Conservation (phyloP, 1,140 invertebrate species). For the Lerema accius region DNA sequence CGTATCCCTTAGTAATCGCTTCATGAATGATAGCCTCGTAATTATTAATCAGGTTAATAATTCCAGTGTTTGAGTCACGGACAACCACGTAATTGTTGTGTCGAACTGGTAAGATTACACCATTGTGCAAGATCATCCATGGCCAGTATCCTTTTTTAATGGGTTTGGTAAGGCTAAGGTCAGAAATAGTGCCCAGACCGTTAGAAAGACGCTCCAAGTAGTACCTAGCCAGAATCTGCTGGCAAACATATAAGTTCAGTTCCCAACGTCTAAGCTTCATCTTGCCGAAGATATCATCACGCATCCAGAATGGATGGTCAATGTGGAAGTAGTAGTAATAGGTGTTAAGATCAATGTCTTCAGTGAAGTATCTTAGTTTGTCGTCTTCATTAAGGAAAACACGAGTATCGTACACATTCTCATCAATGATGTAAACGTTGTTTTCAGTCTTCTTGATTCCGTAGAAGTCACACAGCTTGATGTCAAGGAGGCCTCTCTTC, state of each 20-base stretch:
- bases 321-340: conserved; percentile 88
- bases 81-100: no score
- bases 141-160: conserved; percentile 85
- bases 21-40: no score
- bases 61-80: no score
- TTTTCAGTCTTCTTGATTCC: conserved; percentile 74
- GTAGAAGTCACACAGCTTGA: conserved; percentile 67
- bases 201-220: conserved; percentile 86
- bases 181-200: conserved; percentile 82
- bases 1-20: no score
- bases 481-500: conserved; percentile 72
- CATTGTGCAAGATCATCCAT: conserved; percentile 84
- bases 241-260: conserved; percentile 83
- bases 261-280: conserved; percentile 84
- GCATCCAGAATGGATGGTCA: conserved; percentile 87
- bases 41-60: no score
- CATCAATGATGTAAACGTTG: conserved; percentile 70
- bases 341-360: conserved; percentile 87
- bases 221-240: conserved; percentile 86
- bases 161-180: conserved; percentile 78
- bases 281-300: conserved; percentile 80
- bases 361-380: conserved; percentile 85
- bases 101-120: conserved; percentile 86
- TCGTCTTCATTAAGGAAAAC: conserved; percentile 65
- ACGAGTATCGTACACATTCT: conserved; percentile 74